Evolutionary conservation across 2,797 vertebrate species (phyloP), one percentile per base, ranked within the genome.

Genomic region (Setipinna tenuifilis): DNA sequence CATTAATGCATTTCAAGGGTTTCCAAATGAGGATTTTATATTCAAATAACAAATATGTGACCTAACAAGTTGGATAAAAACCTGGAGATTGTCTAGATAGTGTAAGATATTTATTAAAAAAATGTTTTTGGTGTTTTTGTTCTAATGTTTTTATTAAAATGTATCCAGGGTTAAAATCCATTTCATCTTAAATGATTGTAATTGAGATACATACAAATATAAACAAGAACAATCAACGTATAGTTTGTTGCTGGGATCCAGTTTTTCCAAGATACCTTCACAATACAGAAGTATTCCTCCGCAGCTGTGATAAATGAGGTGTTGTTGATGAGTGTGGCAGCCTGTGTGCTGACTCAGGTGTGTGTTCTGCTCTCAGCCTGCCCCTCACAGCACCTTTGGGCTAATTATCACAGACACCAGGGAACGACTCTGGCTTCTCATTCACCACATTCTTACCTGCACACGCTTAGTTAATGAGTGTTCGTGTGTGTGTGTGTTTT

Each of bases 351-450:
- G 68, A 75, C 28, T 75, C 68, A 75, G 68, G 28, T 35, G 14
- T 75, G 28, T 16, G 68, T 12, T 75, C 28, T 28, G 23, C 11
- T 4, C 65, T 31, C 65, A 28, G 11, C 65, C 65, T 31, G 65
- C 23, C n/a, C 12, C 14, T 16, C 68, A 75, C 68, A 35, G 12
- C 68, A 35, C 68, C 31, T 31, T 23, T 35, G 68, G 68, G 68
- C 68, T 75, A 75, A 75, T 75, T 75, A 75, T 75, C 68, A 75
- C 68, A 31, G 68, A 19, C 14, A 75, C 5, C 68, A 75, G 28
- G 46, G 10, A 54, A 14, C 25, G 23, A 17, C 65, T 85, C 61
- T 85, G 59, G 84, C 75, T 88, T 83, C 54, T 84, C n/a, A 85
- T 85, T 84, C 19, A 87, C 83, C 44, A 25, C 28, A 57, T 14